Evolutionary conservation across 30 jellyfish, hydroid and myxozoan genomes (phyloP).

Genomic region (Nemopilema nomurai): DNA sequence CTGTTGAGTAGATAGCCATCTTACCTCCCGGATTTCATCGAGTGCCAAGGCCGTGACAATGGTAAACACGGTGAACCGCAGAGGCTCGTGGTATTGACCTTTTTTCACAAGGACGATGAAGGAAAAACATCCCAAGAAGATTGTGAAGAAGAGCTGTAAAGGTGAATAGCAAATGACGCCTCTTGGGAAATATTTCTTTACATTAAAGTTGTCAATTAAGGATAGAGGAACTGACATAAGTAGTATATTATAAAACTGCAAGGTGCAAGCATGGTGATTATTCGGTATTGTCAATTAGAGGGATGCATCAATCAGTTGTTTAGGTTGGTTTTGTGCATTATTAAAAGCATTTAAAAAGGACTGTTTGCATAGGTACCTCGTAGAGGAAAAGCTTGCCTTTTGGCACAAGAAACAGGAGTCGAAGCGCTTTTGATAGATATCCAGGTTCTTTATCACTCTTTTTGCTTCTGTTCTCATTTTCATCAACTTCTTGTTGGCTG

Average conservation of each 20-base stretch:
- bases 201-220: too few relatives aligned
- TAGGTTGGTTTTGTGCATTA: too few relatives aligned
- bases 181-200: too few relatives aligned
- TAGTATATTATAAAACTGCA: too few relatives aligned
- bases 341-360: too few relatives aligned
- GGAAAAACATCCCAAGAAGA: constrained; percentile 36
- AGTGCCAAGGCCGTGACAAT: constrained; percentile 36
- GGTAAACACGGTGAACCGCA: constrained; percentile 3
- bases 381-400: constrained; percentile 39
- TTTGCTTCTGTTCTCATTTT: neutral
- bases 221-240: too few relatives aligned
- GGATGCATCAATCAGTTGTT: too few relatives aligned
- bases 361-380: constrained; percentile 9
- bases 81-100: neutral
- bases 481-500: neutral
- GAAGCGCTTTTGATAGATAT: neutral
- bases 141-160: constrained; percentile 25
- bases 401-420: constrained; percentile 39
- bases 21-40: constrained; percentile 61
- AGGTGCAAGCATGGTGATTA: too few relatives aligned
- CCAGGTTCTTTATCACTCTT: neutral
- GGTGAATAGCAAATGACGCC: too few relatives aligned
- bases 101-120: constrained; percentile 12
- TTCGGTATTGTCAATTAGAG: too few relatives aligned
- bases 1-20: neutral